Percentiles rank a stretch among this genome's conserved stretches.
Evolutionary conservation across 2,797 vertebrate genomes (phyloP).

Genomic region (Thamnophis elegans): DNA sequence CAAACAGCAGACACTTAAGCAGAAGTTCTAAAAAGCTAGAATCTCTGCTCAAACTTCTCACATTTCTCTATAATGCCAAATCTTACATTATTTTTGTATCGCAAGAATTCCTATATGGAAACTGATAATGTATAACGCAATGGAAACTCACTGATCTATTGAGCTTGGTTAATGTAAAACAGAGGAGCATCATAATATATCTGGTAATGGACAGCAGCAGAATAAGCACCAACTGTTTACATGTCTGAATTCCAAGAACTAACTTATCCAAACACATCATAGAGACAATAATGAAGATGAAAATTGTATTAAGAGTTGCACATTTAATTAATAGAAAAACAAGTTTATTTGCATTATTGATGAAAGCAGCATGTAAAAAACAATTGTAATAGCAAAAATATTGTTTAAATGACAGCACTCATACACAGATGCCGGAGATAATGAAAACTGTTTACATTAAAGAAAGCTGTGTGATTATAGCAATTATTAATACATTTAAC

Average conservation of each 20-base stretch:
- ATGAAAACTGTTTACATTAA: background rate
- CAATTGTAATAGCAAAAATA: background rate
- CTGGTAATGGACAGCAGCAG: background rate
- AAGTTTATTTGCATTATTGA: background rate
- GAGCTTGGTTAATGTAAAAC: background rate
- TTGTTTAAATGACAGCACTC: background rate
- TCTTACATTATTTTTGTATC: background rate
- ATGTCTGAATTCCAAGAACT: background rate
- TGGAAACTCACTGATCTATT: background rate
- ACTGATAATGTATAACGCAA: background rate
- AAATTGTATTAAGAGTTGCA: background rate
- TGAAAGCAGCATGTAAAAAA: background rate
- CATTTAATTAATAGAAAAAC: background rate
- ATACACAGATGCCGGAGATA: background rate
- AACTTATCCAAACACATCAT: background rate
- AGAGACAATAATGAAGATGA: background rate
- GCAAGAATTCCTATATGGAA: background rate
- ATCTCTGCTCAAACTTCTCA: background rate
- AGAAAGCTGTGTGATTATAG: background rate
- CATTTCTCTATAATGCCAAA: background rate
- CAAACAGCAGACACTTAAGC: background rate
- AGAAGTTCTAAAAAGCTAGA: background rate
- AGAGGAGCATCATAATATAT: background rate
- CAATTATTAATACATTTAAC: background rate
- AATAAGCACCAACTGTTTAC: background rate